Base-by-base conservation (phyloP, 2,797 vertebrate genomes). In the Rhadinocentrus ornatus region DNA sequence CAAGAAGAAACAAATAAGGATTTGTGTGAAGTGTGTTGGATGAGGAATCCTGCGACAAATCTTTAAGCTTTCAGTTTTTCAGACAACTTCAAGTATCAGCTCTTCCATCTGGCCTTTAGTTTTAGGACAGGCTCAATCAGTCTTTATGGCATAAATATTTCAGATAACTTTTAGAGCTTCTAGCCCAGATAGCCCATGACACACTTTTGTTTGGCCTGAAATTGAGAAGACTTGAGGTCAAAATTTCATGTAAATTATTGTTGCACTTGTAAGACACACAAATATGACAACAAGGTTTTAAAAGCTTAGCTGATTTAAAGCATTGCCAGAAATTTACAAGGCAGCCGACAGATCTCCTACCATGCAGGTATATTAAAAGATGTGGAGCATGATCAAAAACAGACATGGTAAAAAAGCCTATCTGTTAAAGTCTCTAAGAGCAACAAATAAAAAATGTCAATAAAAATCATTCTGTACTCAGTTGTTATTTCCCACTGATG, bases 191-290 rank as follows among this genome's bases (percentile, higher is more conserved):
- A 16, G 13, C 78, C 58, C 58, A 57, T 55, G 22, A 31, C 46
- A 20, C 15, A 15, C 65, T 67, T 81, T 41, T 77, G 59, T 73
- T 68, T 55, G 46, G 52, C 58, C 55, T 58, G 57, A 70, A 75
- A 79, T 80, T 55, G 58, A 61, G 54, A 29, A 57, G 60, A 13
- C 22, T 20, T 54, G 62, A 39, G 32, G 62, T 48, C 59, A 62
- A 10, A 7, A 71, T 71, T 59, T 60, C 22, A 29, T 12, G 44
- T 75, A 71, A 80, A n/a, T 77, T 75, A 75, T 60, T 68, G 66
- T 53, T 41, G 55, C 8, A 12, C 65, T 68, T 68, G 57, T 46
- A 70, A 6, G 63, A 60, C 35, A 54, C 69, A 67, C 57, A 41
- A 56, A 75, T 37, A 67, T 68, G 54, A 80, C 27, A 32, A n/a